A percentile compares a stretch with the other conserved stretches of the same genome.
These are phyloP conservation scores for Polypterus senegalus DNA, from an alignment of 2,113 vertebrate genomes.

Conservation along the genomic window DNA sequence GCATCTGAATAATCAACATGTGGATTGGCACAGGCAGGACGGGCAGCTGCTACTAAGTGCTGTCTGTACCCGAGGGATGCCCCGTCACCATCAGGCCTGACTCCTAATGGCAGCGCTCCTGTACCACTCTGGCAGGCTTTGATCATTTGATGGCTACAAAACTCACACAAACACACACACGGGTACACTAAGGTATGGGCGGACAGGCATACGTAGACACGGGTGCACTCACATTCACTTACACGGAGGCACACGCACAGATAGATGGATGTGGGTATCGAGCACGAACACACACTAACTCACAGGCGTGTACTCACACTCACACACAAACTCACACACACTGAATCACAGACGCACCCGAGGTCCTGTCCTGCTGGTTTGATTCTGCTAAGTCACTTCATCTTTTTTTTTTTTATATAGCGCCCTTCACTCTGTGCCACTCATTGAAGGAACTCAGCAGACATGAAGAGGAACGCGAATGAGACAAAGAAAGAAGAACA, in stretches of 20 bases:
- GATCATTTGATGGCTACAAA: conserved; percentile 54
- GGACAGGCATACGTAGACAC: background rate
- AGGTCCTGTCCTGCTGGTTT: too few species aligned
- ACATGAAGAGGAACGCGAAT: too few species aligned
- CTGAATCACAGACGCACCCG: too few species aligned
- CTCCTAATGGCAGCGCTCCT: conserved; percentile 58
- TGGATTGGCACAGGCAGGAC: background rate
- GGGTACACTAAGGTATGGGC: background rate
- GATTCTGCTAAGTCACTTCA: too few species aligned
- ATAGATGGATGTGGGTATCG: background rate
- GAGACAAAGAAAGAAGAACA: too few species aligned
- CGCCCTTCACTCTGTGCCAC: too few species aligned
- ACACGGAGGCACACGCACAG: background rate
- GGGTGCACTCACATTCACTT: background rate
- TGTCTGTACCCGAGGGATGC: conserved; percentile 26
- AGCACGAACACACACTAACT: too few species aligned
- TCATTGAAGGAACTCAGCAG: too few species aligned
- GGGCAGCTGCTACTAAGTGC: background rate
- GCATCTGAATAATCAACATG: background rate
- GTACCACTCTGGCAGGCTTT: conserved; percentile 64
- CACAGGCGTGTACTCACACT: too few species aligned
- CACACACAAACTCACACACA: too few species aligned
- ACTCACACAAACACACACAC: background rate
- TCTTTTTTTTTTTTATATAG: too few species aligned
- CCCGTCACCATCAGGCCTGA: conserved; percentile 45